Evolutionary conservation across 1,140 invertebrate genomes (phyloP), one percentile per base, ranked within the genome.

Genomic region (Drosophila lowei): DNA sequence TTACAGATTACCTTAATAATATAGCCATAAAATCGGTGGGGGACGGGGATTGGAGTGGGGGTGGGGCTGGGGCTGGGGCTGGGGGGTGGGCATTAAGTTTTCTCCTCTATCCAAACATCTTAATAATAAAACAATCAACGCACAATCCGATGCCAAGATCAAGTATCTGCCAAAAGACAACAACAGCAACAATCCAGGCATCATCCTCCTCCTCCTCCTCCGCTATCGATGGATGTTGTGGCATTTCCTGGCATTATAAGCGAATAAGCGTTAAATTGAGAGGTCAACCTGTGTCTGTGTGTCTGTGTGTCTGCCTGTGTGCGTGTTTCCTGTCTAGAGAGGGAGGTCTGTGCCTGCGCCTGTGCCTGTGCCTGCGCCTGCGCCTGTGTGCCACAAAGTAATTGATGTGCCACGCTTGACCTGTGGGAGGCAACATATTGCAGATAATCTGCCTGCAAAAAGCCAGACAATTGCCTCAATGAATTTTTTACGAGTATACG

Each of bases 351-450:
- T 79, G 67, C 54, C 77, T 68, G 56, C 49, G 64, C 52, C 58
- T 58, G 77, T 50, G 60, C 52, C 58, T 58, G 77, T 50, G 60
- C 75, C 64, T 83, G 53, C 73, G 34, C 34, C 34, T 86, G 74
- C 65, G 81, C 78, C 81, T 89, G 85, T 90, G 89, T 90, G 89
- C 89, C 89, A 38, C 34, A 90, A 90, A 77, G 81, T 90, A 90
- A 90, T 90, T 90, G 89, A 90, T 90, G 89, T 90, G 89, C 34
- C 84, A 86, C 81, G 85, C 76, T 89, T 90, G 89, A 90, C 89
- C 89, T 90, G 89, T 90, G 79, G 89, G 89, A 90, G 89, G 89
- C 83, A 90, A 90, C 89, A 83, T 89, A 90, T 90, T 88, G 89
- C 80, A 90, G 89, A 90, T 90, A 90, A 90, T 90, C 89, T 90